phyloP scores from a whole-genome alignment of 2,113 vertebrate genomes.

The Megaleporinus macrocephalus region DNA sequence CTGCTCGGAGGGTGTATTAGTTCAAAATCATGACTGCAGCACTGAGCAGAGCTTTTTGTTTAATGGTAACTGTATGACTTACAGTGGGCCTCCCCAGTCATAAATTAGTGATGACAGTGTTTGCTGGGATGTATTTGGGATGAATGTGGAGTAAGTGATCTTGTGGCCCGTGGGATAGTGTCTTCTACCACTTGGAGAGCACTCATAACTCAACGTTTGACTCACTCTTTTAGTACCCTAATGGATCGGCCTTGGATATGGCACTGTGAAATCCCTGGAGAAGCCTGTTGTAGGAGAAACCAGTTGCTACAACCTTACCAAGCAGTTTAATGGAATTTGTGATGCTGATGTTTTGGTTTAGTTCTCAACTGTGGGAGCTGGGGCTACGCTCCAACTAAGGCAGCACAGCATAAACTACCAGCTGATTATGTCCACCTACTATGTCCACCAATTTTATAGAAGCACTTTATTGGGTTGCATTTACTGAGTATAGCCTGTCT shows the following conservation, averaged over 20 bases:
- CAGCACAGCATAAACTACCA: too few species aligned
- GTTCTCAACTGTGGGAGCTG: not conserved
- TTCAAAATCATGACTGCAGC: slow-evolving; percentile 29
- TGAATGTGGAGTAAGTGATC: slow-evolving; percentile 49
- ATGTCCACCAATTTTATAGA: too few species aligned
- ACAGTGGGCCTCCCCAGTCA: slow-evolving; percentile 37
- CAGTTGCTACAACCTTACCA: slow-evolving; percentile 36
- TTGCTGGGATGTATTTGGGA: slow-evolving; percentile 47
- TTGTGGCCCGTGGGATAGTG: slow-evolving; percentile 18
- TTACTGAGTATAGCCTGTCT: too few species aligned
- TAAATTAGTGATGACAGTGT: slow-evolving; percentile 56
- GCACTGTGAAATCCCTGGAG: slow-evolving; percentile 28
- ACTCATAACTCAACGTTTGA: not conserved
- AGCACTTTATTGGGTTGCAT: too few species aligned
- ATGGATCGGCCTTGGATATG: slow-evolving; percentile 52
- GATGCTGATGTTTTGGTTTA: slow-evolving; percentile 3
- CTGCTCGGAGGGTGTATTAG: slow-evolving; percentile 21
- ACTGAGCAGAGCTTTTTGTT: slow-evolving; percentile 40
- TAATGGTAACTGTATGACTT: slow-evolving; percentile 48
- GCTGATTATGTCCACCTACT: too few species aligned
- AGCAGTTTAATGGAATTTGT: slow-evolving; percentile 46
- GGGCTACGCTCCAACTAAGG: too few species aligned
- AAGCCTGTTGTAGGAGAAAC: slow-evolving; percentile 45
- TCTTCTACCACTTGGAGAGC: slow-evolving; percentile 19
- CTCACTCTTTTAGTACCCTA: slow-evolving; percentile 31